phyloP scores from a whole-genome alignment of 1,140 invertebrate genomes.

The Drosophila bifasciata region DNA sequence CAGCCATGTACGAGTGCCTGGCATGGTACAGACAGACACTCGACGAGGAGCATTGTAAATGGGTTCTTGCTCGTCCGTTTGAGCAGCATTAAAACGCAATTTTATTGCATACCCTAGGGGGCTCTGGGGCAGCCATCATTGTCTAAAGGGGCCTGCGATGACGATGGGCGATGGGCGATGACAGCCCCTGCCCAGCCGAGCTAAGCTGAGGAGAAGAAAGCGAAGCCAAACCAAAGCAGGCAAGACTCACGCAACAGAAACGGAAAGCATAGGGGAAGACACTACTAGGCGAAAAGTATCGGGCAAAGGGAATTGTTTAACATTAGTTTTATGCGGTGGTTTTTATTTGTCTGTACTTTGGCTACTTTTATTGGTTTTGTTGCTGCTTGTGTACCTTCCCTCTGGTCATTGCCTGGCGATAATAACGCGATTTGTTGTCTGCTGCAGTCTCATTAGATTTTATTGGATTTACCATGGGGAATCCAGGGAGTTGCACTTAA shows the following conservation, averaged over 20 bases:
- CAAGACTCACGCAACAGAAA: slow-evolving; percentile 29
- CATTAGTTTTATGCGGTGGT: slow-evolving; percentile 74
- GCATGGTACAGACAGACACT: slow-evolving; percentile 15
- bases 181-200: slow-evolving; percentile 29
- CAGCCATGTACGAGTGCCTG: neutral
- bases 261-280: slow-evolving; percentile 2
- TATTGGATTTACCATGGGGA: slow-evolving; percentile 40
- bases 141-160: slow-evolving; percentile 65
- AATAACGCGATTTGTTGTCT: slow-evolving; percentile 75
- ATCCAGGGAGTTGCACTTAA: slow-evolving; percentile 17
- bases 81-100: slow-evolving; percentile 77
- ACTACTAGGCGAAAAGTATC: neutral
- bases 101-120: slow-evolving; percentile 76
- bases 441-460: slow-evolving; percentile 79
- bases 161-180: slow-evolving; percentile 51
- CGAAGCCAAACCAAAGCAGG: slow-evolving; percentile 7
- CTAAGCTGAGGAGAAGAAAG: slow-evolving; percentile 8
- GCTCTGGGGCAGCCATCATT: slow-evolving; percentile 64
- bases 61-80: slow-evolving; percentile 49
- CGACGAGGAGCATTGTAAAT: slow-evolving; percentile 31
- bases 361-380: slow-evolving; percentile 69
- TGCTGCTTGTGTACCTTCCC: slow-evolving; percentile 16
- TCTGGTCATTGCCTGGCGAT: slow-evolving; percentile 64
- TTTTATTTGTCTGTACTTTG: slow-evolving; percentile 63
- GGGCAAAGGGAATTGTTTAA: slow-evolving; percentile 48